These are phyloP conservation scores for Synergus laeviventris DNA, from an alignment of 2,888 invertebrate species.

Conservation along the genomic window DNA sequence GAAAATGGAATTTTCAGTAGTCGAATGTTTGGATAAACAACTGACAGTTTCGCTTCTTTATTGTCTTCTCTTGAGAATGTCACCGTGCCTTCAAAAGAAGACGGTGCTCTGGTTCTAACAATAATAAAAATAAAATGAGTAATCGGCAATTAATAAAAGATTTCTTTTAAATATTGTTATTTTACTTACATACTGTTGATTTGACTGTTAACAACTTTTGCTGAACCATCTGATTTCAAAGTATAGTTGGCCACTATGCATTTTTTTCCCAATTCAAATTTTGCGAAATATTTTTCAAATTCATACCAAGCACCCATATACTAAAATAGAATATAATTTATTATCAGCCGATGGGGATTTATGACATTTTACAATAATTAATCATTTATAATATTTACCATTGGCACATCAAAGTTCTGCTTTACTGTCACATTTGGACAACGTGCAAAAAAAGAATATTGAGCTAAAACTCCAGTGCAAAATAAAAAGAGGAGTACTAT, in stretches of 20 bases:
- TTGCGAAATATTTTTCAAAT: conserved; percentile 84
- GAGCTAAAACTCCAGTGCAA: conserved; percentile 71
- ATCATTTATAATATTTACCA: conserved; percentile 75
- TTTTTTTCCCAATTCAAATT: conserved; percentile 86
- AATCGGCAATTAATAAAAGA: too few species aligned
- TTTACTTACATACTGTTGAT: conserved; percentile 76
- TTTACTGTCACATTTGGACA: conserved; percentile 82
- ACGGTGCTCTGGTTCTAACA: conserved; percentile 78
- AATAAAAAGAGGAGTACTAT: conserved; percentile 55
- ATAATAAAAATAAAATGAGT: background rate
- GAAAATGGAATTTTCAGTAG: conserved; percentile 78
- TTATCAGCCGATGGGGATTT: background rate
- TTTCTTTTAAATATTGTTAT: too few species aligned
- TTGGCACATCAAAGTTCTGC: conserved; percentile 79
- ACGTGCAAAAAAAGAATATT: conserved; percentile 81
- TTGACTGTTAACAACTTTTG: conserved; percentile 76
- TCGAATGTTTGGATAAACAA: conserved; percentile 81
- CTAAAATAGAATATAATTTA: conserved; percentile 74
- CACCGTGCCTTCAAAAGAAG: conserved; percentile 80
- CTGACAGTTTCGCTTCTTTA: conserved; percentile 78
- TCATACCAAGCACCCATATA: conserved; percentile 89
- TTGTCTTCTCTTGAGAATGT: conserved; percentile 57
- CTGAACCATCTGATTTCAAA: conserved; percentile 74
- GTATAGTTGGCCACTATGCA: conserved; percentile 85
- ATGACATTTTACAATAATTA: background rate